These are phyloP conservation scores for Euborellia annulipes DNA, from an alignment of 1,140 invertebrate genomes.

Conservation along the genomic window DNA sequence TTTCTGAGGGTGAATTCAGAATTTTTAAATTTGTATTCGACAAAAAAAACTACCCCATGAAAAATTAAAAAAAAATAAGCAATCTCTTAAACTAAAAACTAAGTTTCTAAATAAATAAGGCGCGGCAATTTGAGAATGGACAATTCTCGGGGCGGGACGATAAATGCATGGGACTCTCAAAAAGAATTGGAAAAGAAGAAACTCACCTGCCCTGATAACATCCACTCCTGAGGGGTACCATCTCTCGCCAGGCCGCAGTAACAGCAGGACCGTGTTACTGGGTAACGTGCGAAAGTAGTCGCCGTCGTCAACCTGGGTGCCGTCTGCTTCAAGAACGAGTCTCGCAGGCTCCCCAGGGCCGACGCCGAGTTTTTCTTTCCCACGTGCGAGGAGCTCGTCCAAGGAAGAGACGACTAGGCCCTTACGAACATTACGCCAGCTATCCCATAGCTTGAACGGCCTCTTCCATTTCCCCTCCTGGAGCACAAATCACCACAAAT, in stretches of 20 bases:
- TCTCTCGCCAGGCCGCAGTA: constrained; percentile 72
- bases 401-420: constrained; percentile 82
- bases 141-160: too few species aligned
- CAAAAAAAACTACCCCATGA: too few species aligned
- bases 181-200: neutral
- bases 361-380: constrained; percentile 79
- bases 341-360: constrained; percentile 63
- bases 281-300: constrained; percentile 83
- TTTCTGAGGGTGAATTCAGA: too few species aligned
- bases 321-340: constrained; percentile 82
- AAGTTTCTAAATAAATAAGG: too few species aligned
- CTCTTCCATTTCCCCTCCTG: constrained; percentile 84
- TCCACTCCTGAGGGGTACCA: constrained; percentile 84
- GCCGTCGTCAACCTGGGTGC: constrained; percentile 87
- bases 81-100: too few species aligned
- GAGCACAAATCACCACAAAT: constrained; percentile 25
- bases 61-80: too few species aligned
- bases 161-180: too few species aligned
- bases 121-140: too few species aligned
- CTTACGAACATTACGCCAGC: constrained; percentile 82
- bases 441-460: constrained; percentile 97
- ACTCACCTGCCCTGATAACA: constrained; percentile 76
- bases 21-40: too few species aligned
- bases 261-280: constrained; percentile 75
- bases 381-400: constrained; percentile 78